phyloP scores from a whole-genome alignment of 2,113 vertebrate species.

The Jacana jacana region DNA sequence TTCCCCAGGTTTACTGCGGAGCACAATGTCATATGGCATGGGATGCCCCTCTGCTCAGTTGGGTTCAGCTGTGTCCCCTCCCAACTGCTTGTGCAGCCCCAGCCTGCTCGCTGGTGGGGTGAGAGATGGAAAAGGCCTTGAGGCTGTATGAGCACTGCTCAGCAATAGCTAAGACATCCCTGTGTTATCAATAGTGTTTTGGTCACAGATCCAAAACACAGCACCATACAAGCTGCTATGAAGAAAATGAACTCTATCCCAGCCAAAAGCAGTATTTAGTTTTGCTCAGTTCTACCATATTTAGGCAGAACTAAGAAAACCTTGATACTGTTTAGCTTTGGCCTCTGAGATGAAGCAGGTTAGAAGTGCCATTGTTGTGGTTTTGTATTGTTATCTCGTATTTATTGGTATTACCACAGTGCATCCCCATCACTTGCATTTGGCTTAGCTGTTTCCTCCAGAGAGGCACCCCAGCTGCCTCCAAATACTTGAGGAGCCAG shows the following conservation, averaged over 20 bases:
- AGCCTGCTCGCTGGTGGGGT: fast-evolving
- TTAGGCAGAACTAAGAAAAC: background rate
- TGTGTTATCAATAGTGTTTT: background rate
- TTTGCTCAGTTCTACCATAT: too few relatives aligned
- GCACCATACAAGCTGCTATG: background rate
- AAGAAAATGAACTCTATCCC: background rate
- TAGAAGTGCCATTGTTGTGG: background rate
- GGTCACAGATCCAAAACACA: background rate
- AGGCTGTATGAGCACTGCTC: background rate
- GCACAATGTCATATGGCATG: fast-evolving
- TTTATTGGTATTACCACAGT: background rate
- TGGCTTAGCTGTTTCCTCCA: background rate
- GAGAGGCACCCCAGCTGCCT: background rate
- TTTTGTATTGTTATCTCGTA: background rate
- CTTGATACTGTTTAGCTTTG: background rate
- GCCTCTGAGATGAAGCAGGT: background rate
- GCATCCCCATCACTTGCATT: background rate
- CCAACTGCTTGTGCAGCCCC: background rate
- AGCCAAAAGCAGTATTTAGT: background rate
- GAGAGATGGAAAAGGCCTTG: background rate
- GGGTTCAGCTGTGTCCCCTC: background rate
- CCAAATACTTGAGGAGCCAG: background rate
- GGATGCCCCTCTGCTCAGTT: background rate
- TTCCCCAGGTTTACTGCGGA: background rate
- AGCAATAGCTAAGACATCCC: background rate